Percentiles rank a stretch among this genome's conserved stretches.
Conservation (phyloP, 1,140 invertebrate genomes). For the Nixonia krombeini region DNA sequence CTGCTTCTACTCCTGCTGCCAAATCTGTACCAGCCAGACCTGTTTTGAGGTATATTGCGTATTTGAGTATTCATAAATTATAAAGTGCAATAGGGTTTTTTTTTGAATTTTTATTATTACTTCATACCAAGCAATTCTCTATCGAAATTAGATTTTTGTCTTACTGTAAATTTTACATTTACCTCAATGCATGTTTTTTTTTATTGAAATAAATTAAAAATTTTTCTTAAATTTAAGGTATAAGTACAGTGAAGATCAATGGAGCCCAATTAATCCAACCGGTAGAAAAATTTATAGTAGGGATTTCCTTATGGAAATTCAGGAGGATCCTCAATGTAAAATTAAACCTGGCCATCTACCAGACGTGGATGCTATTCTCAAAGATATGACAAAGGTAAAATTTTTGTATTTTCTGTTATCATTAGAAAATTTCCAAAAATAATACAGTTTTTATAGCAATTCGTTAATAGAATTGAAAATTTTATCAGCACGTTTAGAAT, state of each 20-base stretch:
- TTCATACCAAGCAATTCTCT: too few species aligned
- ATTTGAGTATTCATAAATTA: too few species aligned
- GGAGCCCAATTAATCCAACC: slow-evolving; percentile 85
- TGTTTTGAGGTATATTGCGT: background rate
- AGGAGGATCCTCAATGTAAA: slow-evolving; percentile 79
- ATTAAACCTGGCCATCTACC: slow-evolving; percentile 80
- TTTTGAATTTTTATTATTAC: too few species aligned
- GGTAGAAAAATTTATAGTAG: slow-evolving; percentile 88
- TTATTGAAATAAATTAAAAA: too few species aligned
- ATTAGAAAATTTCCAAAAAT: background rate
- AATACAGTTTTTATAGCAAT: background rate
- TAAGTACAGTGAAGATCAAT: slow-evolving; percentile 80
- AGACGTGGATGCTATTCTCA: slow-evolving; percentile 75
- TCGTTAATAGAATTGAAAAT: background rate
- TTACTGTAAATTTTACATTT: too few species aligned
- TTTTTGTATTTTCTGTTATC: background rate
- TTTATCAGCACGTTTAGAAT: too few species aligned
- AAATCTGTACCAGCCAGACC: background rate
- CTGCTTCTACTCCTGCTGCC: background rate
- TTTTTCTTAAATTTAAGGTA: slow-evolving; percentile 51
- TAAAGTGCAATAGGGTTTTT: too few species aligned
- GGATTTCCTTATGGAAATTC: slow-evolving; percentile 82
- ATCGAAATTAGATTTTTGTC: too few species aligned
- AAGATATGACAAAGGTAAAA: slow-evolving; percentile 67
- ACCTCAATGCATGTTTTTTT: too few species aligned